phyloP scores from a whole-genome alignment of 1,140 invertebrate genomes.

The Hylyphantes graminicola region DNA sequence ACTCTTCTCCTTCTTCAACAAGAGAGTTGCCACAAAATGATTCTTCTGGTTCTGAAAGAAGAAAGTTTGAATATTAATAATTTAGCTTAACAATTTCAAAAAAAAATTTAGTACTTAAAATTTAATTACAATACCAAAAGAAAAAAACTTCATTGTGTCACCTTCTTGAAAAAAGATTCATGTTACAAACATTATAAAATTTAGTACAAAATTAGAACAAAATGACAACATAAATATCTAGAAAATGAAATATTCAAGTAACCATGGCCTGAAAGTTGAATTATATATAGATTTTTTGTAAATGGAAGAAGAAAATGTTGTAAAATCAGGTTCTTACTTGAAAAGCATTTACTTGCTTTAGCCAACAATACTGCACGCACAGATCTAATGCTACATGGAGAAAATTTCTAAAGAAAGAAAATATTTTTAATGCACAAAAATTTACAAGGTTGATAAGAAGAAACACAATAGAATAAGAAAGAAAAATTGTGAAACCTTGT shows the following conservation, averaged over 20 bases:
- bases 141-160: too few relatives aligned
- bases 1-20: constrained; percentile 94
- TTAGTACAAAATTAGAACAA: too few relatives aligned
- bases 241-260: too few relatives aligned
- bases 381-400: constrained; percentile 90
- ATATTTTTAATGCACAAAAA: background rate
- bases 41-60: constrained; percentile 83
- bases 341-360: constrained; percentile 92
- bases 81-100: background rate
- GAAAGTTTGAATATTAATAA: background rate
- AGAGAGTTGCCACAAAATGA: constrained; percentile 93
- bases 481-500: constrained; percentile 78
- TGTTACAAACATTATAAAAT: too few relatives aligned
- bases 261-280: too few relatives aligned
- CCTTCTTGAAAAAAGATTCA: too few relatives aligned
- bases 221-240: too few relatives aligned
- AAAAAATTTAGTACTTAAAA: too few relatives aligned
- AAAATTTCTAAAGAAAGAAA: constrained; percentile 81
- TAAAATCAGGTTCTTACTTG: constrained; percentile 63
- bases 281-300: too few relatives aligned
- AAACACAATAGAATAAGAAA: background rate
- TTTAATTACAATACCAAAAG: too few relatives aligned
- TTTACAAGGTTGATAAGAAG: too few relatives aligned
- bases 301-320: too few relatives aligned
- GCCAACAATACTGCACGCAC: constrained; percentile 92